Base-by-base conservation (phyloP, 2,888 invertebrate species). In the Koerneria pararmatus region DNA sequence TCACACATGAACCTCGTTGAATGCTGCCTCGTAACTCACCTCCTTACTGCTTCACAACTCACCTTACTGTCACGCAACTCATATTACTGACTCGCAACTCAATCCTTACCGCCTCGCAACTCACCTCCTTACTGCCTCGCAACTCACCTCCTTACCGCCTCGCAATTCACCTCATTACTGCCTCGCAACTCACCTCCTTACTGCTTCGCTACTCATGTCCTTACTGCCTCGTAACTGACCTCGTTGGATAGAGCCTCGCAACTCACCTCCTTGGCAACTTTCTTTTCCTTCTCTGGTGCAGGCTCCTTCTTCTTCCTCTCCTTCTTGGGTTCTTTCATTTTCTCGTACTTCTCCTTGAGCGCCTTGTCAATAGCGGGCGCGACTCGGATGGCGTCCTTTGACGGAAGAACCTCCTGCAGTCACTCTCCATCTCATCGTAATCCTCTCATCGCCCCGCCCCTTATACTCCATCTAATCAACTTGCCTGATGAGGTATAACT, bases 321-420 rank as follows among this genome's bases (percentile, higher is more conserved):
- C 61, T 73, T 74, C 65, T 74, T 74, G 24, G 74, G 75, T 24
- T 67, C 65, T 34, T 67, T 35, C 68, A 73, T 70, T 69, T 78
- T 79, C 67, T 75, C 78, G 67, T 78, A 79, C 61, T 78, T 79
- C 31, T 71, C 74, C 60, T 74, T 76, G 48, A 77, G 69, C 19
- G 74, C 74, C 27, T 69, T 71, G 59, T 74, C 75, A 5, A 77
- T 53, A 8, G 66, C 70, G 11, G 78, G 78, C 61, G 73, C 77
- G 6, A 80, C 70, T n/a, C 75, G 69, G 8, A 68, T 51, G 15
- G 70, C 71, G 67, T 75, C 75, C 59, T 76, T 76, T 3, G 75
- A 72, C 2, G 76, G 76, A 51, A 72, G 65, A 8, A 76, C 76
- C 34, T 76, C 76, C 53, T 62, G 49, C 29, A 63, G 54, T 31